Base-by-base conservation (phyloP, 2,888 invertebrate genomes). In the Cheilosia pagana region DNA sequence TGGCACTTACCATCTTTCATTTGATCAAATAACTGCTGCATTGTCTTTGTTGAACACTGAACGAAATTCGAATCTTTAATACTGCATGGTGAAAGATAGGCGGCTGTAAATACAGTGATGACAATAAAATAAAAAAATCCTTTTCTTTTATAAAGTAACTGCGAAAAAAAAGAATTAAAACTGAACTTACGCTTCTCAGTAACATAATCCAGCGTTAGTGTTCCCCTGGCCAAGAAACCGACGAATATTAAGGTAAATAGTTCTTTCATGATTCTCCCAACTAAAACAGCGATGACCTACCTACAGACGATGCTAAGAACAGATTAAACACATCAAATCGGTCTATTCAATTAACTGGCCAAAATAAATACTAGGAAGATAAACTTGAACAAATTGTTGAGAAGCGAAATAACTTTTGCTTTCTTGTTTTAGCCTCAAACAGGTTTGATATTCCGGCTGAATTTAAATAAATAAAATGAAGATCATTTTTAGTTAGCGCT, bases 21-120 rank as follows among this genome's bases (percentile, higher is more conserved):
- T 52, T 88, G 63, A 16, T 85, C 50, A 41, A 87, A 88, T n/a
- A 88, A 10, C 62, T 78, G 78, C 63, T 87, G 81, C 52, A 88
- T 19, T 31, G 86, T 75, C 2, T 65, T 86, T 14, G 79, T 62
- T 2, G 87, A 68, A 43, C 88, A 88, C 3, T 19, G 48, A 41
- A 63, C 59, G 43, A 87, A 87, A 59, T 86, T 63, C 0, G 83
- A 12, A 52, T 86, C 82, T 6, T 59, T 53, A 0, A 87, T 55
- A 2, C 65, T 53, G 59, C 88, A 88, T 6, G 86, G 39, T 16
- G 41, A 74, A 55, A 88, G 35, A 71, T 83, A 88, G n/a, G 72
- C 35, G 7, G 88, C 88, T 88, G 70, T 0, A 62, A 65, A 55
- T 43, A 41, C 19, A 35, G 10, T 55, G 35, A 41, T 35, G 12